Evolutionary conservation across 2,888 invertebrate genomes (phyloP), one percentile per base, ranked within the genome.

Genomic region (Hemistola chrysoprasaria): DNA sequence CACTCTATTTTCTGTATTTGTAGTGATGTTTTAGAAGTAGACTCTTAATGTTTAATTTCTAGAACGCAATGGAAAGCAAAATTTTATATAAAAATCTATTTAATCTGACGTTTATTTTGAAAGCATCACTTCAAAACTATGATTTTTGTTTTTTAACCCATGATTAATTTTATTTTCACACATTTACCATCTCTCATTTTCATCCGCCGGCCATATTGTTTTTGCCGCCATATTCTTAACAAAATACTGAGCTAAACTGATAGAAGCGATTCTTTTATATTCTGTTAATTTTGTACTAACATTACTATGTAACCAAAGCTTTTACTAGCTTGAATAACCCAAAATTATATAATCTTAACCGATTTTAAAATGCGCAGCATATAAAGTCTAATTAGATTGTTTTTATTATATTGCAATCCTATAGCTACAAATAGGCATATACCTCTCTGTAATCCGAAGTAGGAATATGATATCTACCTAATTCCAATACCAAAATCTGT

Each of bases 1-100:
- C 28, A 16, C 16, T 4, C n/a, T n/a, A n/a, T 16, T 16, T 16
- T 41, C 56, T 59, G 63, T 70, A 68, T 78, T 78, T 76, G 78
- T 84, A 78, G 85, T 80, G 79, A 85, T 85, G 83, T 84, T 78
- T 71, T 82, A 83, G 78, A 72, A 66, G 59, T 47, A 47, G 56
- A 45, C 57, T 32, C 38, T 52, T 41, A 27, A 11, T 38, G 32
- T 22, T 30, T 50, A 53, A 47, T 56, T 39, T 57, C 59, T 58
- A 67, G 55, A 60, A 53, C 47, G 54, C 40, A 55, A 58, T 71
- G 73, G 69, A 64, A 43, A 52, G 58, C 62, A 63, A 70, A 66
- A 59, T 60, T 69, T 71, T 65, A 59, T 24, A 50, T 53, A 55
- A 2, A 4, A 16, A 16, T 53, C 42, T 65, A 58, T 55, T 60